Evolutionary conservation across 2,113 vertebrate genomes (phyloP), one percentile per base, ranked within the genome.

Genomic region (Strix uralensis): DNA sequence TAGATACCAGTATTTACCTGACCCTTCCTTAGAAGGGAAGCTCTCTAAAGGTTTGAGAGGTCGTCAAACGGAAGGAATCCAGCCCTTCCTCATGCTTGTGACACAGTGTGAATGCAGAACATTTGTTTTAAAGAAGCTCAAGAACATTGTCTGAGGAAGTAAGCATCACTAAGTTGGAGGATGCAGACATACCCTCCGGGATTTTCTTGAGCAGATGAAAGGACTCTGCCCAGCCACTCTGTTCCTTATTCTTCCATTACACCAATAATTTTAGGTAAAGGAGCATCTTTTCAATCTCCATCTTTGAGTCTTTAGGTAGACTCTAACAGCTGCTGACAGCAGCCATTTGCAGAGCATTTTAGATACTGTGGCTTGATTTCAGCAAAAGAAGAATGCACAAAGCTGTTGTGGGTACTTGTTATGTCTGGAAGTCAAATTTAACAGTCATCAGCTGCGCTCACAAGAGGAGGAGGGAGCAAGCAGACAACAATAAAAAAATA

Each of bases 101-200:
- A 9, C 30, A 8, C 46, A 7, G 26, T 3, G 12, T 13, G 36
- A 30, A 15, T 1, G 13, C 38, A 19, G 26, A 30, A 11, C 1
- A 1, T 18, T 57, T 49, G 15, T 7, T 65, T 47, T 85, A 13
- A 42, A 74, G 61, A 36, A 22, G 8, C 38, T 47, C 26, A 11
- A 4, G n/a, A 36, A 21, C 16, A 25, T 26, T 29, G 30, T 13
- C 51, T 27, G 70, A 54, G 81, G 54, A 30, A 18, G 17, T 2
- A 14, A 34, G 13, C 1, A 1, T 18, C 32, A 3, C 27, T 5
- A 5, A 7, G 13, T 6, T 40, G 61, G 67, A 75, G 46, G 71
- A 6, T 42, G 58, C 51, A 54, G 29, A 32, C 9, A 0, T 6
- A 2, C 22, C 79, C 14, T 7, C 1, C 1, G 13, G 20, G 14